A percentile compares a stretch with the other conserved stretches of the same genome.
Conservation (phyloP, 2,113 vertebrate species). For the Accipiter virgatus region DNA sequence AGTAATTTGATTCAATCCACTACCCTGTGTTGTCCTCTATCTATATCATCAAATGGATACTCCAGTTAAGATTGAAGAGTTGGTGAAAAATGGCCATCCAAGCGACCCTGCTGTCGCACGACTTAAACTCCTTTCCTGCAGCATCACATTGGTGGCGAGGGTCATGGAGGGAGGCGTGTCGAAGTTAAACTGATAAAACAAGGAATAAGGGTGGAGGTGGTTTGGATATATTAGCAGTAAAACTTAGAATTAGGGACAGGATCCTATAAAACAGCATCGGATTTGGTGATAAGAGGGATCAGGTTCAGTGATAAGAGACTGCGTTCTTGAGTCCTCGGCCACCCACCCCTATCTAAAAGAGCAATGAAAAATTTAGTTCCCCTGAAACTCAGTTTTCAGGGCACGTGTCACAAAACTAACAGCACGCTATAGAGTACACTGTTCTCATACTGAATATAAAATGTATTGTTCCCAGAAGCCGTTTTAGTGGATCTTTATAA, state of each 20-base stretch:
- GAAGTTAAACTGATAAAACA: neutral
- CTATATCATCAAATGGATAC: neutral
- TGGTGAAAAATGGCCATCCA: neutral
- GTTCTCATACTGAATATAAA: neutral
- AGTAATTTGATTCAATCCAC: neutral
- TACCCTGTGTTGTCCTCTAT: neutral
- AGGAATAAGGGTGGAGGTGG: neutral
- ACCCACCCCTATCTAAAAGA: neutral
- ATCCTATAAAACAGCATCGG: neutral
- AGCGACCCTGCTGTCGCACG: neutral
- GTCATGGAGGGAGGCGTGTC: neutral
- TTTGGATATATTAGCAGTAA: neutral
- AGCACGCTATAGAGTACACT: neutral
- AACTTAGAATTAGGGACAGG: neutral
- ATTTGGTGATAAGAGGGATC: neutral
- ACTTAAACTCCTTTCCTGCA: neutral
- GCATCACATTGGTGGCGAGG: neutral
- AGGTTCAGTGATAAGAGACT: neutral
- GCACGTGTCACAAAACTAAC: neutral
- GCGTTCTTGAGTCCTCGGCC: neutral
- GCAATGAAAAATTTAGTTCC: neutral
- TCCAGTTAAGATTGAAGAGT: neutral
- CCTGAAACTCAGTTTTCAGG: neutral
- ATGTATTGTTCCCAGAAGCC: neutral
- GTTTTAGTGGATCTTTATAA: neutral